Percentiles rank a stretch among this genome's conserved stretches.
Conservation (phyloP, 2,797 vertebrate species). For the Alfaro cultratus region DNA sequence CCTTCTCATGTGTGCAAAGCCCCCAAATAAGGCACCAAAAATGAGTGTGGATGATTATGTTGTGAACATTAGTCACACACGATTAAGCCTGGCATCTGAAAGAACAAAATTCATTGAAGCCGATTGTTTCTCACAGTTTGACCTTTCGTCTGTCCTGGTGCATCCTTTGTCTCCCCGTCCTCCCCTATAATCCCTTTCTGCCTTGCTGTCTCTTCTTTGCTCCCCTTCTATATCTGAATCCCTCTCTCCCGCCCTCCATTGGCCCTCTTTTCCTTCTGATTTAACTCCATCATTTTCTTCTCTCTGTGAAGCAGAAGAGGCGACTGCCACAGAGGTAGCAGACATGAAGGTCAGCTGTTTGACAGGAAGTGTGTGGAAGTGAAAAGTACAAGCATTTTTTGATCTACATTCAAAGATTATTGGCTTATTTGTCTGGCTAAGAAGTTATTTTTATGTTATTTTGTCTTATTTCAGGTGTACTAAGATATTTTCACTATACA, state of each 20-base stretch:
- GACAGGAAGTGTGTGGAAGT: constrained; percentile 33
- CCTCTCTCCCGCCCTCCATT: constrained; percentile 28
- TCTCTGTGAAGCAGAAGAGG: constrained; percentile 18
- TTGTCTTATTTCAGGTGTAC: too few relatives aligned
- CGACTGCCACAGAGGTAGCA: constrained; percentile 33
- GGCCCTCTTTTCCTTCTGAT: constrained; percentile 42
- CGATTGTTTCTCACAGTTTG: constrained; percentile 25
- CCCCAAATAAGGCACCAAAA: not conserved
- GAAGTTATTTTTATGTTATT: too few relatives aligned
- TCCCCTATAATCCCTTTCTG: constrained; percentile 39
- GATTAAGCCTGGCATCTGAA: not conserved
- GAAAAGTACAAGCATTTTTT: too few relatives aligned
- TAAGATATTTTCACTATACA: too few relatives aligned
- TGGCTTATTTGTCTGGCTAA: too few relatives aligned
- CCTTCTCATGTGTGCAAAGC: not conserved
- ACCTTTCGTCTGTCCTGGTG: constrained; percentile 36
- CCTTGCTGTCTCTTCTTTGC: constrained; percentile 26
- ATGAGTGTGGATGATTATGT: not conserved
- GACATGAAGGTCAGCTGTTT: constrained; percentile 67
- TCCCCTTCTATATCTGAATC: constrained; percentile 39
- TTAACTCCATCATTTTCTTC: constrained; percentile 48
- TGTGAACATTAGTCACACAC: constrained; percentile 15
- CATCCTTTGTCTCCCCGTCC: constrained; percentile 9
- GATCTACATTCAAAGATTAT: too few relatives aligned
- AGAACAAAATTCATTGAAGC: not conserved